A percentile compares a stretch with the other conserved stretches of the same genome.
Conservation (phyloP, 2,797 vertebrate genomes). For the Chaetophractus vellerosus region DNA sequence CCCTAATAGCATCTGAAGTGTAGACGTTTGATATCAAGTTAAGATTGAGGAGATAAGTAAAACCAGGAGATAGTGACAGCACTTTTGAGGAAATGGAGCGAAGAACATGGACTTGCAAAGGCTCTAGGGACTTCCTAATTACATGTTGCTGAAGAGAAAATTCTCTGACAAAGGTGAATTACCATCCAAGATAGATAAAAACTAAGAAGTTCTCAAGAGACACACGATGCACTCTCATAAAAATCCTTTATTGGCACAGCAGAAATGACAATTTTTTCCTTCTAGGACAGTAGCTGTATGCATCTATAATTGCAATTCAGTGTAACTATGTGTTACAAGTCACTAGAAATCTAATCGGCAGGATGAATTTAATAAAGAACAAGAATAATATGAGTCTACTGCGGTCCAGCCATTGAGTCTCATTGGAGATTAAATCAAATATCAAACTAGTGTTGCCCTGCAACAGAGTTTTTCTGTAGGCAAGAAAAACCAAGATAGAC, state of each 20-base stretch:
- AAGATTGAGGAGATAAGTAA: not conserved
- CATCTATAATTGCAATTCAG: conserved; percentile 88
- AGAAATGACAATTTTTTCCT: conserved; percentile 88
- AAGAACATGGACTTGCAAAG: not conserved
- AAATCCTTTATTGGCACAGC: conserved; percentile 95
- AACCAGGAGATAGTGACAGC: not conserved
- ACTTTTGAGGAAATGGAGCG: rapidly evolving
- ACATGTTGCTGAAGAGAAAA: not conserved
- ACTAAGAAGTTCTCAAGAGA: conserved; percentile 63
- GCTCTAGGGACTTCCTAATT: not conserved
- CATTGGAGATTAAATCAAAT: conserved; percentile 83
- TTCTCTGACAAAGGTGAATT: not conserved
- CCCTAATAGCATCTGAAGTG: no score
- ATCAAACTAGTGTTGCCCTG: conserved; percentile 91
- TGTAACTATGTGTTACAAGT: conserved; percentile 87
- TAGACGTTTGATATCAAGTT: not conserved
- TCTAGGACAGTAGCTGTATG: conserved; percentile 87
- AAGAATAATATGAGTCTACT: conserved; percentile 85
- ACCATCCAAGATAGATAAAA: not conserved
- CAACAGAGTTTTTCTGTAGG: conserved; percentile 90
- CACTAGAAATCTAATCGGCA: conserved; percentile 91
- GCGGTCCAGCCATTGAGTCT: conserved; percentile 90
- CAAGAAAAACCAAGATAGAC: conserved; percentile 82
- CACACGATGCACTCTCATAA: conserved; percentile 85
- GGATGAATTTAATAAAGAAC: conserved; percentile 88